Conservation (phyloP, 2,113 vertebrate genomes). For the Peucedramus taeniatus region DNA sequence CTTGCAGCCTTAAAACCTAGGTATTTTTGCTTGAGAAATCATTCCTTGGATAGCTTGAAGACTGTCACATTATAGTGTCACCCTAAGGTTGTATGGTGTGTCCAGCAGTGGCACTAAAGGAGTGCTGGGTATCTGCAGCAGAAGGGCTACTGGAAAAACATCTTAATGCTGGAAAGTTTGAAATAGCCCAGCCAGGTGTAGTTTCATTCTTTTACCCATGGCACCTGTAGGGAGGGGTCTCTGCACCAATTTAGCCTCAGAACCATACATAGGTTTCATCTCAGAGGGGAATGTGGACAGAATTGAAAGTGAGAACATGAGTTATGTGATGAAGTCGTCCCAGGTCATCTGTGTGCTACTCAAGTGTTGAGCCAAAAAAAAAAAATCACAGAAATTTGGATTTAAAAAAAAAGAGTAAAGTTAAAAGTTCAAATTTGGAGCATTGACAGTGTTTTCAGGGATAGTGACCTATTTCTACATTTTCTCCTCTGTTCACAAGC, state of each 20-base stretch:
- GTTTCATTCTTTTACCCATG: not conserved
- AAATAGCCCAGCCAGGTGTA: not conserved
- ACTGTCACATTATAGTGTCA: not conserved
- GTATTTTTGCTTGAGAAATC: not conserved
- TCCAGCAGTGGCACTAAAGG: not conserved
- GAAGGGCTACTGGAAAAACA: not conserved
- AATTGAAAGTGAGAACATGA: not conserved
- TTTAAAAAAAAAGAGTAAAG: not conserved
- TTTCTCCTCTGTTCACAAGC: not conserved
- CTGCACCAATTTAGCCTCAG: not conserved
- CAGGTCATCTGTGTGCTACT: not conserved
- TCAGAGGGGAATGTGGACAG: not conserved
- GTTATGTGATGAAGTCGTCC: not conserved
- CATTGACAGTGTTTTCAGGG: not conserved
- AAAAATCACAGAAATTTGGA: not conserved
- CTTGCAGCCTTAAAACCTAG: not conserved
- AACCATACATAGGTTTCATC: not conserved
- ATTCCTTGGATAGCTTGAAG: not conserved
- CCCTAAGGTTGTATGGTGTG: accelerated
- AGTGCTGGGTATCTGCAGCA: accelerated
- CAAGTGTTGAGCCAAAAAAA: not conserved
- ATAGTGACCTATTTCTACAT: not conserved
- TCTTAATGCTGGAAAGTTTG: not conserved
- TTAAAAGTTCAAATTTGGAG: not conserved
- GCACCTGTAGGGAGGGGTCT: not conserved